Evolutionary conservation across 2,888 invertebrate species (phyloP), one percentile per base, ranked within the genome.

Genomic region (Loripinus fragilis): DNA sequence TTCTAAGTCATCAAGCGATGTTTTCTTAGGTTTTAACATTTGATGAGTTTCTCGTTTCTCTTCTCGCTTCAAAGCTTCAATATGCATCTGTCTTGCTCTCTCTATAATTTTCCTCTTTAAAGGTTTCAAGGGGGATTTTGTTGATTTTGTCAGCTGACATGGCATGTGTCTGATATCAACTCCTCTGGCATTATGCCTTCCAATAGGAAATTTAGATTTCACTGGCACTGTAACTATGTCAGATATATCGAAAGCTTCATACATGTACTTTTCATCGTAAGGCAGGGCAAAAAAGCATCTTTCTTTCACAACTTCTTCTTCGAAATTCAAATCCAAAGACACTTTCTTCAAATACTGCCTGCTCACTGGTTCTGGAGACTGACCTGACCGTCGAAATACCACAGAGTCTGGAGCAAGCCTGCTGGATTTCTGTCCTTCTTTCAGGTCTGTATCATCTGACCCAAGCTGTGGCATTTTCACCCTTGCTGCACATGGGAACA

Each of bases 221-320:
- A 78, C 84, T 23, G 86, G 89, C 20, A 80, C 60, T 20, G 79
- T 52, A 5, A 92, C 81, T 48, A 91, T 65, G 67, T 88, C 89
- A 60, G 89, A 83, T 33, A 89, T 78, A 71, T 91, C 87, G 60
- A 92, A 85, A 17, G 90, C 91, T 76, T 90, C 90, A 71, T 83
- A 77, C 69, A 92, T 87, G 71, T 92, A 92, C 74, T 92, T 91
- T 38, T 89, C 87, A 83, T 89, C 88, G 83, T 93, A 93, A 7
- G 93, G 93, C 60, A 93, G 76, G 74, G 90, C 88, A 78, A 92
- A 91, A 78, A 90, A 89, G 69, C 91, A 92, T 67, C 92, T 81
- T 8, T 92, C 91, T 67, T 86, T 87, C 15, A 93, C 91, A 35
- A 93, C 93, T 76, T 92, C 92, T 83, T 93, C 91, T 35, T 85